Evolutionary conservation across 1,140 invertebrate species (phyloP), one percentile per base, ranked within the genome.

Genomic region (Caenorhabditis tropicalis): DNA sequence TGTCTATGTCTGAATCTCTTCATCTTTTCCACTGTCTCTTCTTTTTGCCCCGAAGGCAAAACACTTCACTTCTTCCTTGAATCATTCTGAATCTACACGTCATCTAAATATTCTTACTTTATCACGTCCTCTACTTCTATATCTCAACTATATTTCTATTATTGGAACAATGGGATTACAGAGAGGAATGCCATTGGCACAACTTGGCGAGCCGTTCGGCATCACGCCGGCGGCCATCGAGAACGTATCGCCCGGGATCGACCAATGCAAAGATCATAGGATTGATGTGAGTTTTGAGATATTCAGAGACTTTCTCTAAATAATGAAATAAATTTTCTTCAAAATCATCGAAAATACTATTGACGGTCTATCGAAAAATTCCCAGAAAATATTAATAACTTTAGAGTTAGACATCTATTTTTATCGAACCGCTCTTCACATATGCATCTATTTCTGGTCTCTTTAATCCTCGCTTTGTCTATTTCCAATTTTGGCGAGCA

Each of bases 41-140:
- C 43, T 74, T 56, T 74, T 43, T 74, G 33, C 65, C 36, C 65
- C 33, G 36, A 74, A 43, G 65, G 36, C 33, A 74, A 74, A 74
- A 39, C 33, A 39, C 36, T 74, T 43, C 53, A 56, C 53, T 27
- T 74, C 65, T 65, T 65, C 58, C 16, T 19, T 36, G 65, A 74
- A 74, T 74, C 2, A 74, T 74, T 74, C 65, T 74, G 65, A 74
- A 74, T 74, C 65, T 36, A 10, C 65, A 74, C 65, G 65, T 74
- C 65, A 74, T 74, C 36, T 43, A 36, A 74, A 74, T 74, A 36
- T 43, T 46, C 16, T 46, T 36, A 74, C 65, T 43, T 36, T 31
- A 27, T 19, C 31, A 27, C 29, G 7, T 12, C 3, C 21, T 19
- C 21, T 36, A n/a, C 58, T 15, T 33, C 29, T 15, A 36, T 36